Base-by-base conservation (phyloP, 2,888 invertebrate species). In the Iphiclides podalirius region DNA sequence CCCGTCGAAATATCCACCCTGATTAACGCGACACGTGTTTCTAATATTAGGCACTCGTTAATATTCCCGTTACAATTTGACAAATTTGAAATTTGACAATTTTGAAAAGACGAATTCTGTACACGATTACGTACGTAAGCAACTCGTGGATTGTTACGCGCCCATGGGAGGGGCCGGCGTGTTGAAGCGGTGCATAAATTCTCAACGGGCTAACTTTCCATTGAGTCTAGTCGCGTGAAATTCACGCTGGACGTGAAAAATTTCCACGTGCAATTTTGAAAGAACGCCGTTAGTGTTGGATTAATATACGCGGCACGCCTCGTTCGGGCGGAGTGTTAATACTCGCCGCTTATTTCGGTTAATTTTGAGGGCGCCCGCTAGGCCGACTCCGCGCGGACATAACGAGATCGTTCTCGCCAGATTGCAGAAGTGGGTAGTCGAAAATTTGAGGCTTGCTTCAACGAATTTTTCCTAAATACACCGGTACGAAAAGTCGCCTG, bases 301-400 rank as follows among this genome's bases (percentile, higher is more conserved):
- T 63, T 61, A 59, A 59, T 60, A 59, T 59, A 52, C 57, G 53
- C 59, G 60, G 49, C 62, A 35, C 38, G 52, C 40, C 67, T 59
- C 60, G 57, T 66, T 66, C 55, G 52, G 44, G 33, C 36, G 4
- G 44, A 54, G 56, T 58, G 59, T 61, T 65, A 63, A 63, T 65
- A 63, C 59, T 65, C 57, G 55, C 53, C 58, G 54, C 61, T n/a
- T 56, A 61, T 61, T 63, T 60, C 54, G 49, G 55, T 54, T 54
- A 59, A 57, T 49, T 54, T 57, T 40, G 53, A 34, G 58, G 58
- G 53, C 57, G 49, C 33, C 28, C 26, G 35, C 23, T 39, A 28
- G 35, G 31, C 49, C 17, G 26, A 26, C 35, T n/a, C n/a, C n/a
- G n/a, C n/a, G n/a, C n/a, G n/a, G n/a, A n/a, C n/a, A n/a, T 43